These are phyloP conservation scores for Cantharis flavilabris DNA, from an alignment of 2,888 invertebrate genomes.

Conservation along the genomic window DNA sequence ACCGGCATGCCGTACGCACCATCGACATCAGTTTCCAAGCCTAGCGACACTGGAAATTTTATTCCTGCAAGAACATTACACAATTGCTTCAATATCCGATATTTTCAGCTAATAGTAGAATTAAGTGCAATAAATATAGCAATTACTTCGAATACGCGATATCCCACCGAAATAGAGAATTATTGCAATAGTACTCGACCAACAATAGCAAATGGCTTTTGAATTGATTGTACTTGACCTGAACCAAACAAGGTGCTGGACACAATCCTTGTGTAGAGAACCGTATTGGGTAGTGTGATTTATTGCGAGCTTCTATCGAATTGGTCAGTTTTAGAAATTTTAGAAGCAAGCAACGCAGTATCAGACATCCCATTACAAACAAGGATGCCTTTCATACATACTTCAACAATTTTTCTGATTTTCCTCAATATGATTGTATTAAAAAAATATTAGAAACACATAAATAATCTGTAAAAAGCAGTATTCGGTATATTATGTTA, in stretches of 20 bases:
- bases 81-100: background rate
- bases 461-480: background rate
- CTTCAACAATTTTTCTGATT: background rate
- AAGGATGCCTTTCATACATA: conserved; percentile 11
- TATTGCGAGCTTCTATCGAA: conserved; percentile 20
- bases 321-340: conserved; percentile 10
- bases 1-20: background rate
- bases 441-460: background rate
- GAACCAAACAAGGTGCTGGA: conserved; percentile 15
- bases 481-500: too few relatives aligned
- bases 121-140: background rate
- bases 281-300: conserved; percentile 21
- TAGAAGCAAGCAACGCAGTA: conserved; percentile 6
- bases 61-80: background rate
- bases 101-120: background rate
- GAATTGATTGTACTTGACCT: conserved; percentile 2
- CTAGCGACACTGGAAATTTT: background rate
- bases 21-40: background rate
- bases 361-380: conserved; percentile 18
- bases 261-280: conserved; percentile 16
- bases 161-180: background rate
- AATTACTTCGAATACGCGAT: background rate
- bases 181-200: background rate
- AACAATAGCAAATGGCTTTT: conserved; percentile 1
- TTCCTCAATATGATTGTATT: background rate